A percentile compares a stretch with the other conserved stretches of the same genome.
Conservation (phyloP, 1,140 invertebrate genomes). For the Cataglyphis hispanica region DNA sequence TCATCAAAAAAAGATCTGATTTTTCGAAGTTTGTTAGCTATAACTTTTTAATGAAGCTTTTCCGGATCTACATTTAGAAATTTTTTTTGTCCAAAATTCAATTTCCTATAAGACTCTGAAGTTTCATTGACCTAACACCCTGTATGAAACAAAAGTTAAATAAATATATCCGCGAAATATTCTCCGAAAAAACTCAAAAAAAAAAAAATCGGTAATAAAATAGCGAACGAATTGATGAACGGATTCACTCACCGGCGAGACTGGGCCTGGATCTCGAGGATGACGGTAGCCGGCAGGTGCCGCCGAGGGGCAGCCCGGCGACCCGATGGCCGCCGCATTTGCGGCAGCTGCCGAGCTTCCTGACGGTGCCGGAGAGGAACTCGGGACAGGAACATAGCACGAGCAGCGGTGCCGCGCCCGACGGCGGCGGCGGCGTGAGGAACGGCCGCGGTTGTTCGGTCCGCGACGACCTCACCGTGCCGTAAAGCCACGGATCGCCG, state of each 20-base stretch:
- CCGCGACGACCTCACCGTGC: conserved; percentile 89
- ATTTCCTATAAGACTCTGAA: no score
- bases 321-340: conserved; percentile 93
- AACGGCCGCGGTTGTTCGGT: conserved; percentile 69
- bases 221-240: neutral
- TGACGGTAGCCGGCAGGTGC: conserved; percentile 88
- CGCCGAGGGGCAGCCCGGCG: conserved; percentile 87
- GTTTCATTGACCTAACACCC: no score
- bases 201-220: neutral
- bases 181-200: neutral
- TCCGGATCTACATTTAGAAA: no score
- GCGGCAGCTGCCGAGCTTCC: conserved; percentile 91
- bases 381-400: conserved; percentile 92
- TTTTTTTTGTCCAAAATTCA: no score
- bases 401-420: conserved; percentile 88
- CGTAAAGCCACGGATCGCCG: conserved; percentile 93
- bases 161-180: no score
- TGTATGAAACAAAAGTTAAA: no score
- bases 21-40: no score
- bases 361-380: conserved; percentile 91
- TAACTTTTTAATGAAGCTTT: no score
- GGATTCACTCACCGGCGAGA: conserved; percentile 79
- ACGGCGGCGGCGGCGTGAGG: conserved; percentile 71
- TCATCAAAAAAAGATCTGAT: no score
- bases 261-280: conserved; percentile 83